phyloP scores from a whole-genome alignment of 2,113 vertebrate species.

The Atractosteus spatula region DNA sequence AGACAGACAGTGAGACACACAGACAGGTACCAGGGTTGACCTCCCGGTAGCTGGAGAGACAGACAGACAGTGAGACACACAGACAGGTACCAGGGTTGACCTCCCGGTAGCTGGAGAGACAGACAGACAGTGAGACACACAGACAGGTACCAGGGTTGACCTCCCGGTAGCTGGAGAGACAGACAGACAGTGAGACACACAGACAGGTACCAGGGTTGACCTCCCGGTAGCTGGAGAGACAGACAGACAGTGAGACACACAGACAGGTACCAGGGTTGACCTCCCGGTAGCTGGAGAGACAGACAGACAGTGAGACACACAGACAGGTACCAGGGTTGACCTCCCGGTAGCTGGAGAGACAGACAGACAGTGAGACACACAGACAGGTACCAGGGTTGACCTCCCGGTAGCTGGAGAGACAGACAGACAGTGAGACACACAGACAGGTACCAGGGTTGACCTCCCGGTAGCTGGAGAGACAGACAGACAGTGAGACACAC shows the following conservation, averaged over 20 bases:
- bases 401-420: slow-evolving; percentile 77
- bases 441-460: slow-evolving; percentile 81
- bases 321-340: slow-evolving; percentile 81
- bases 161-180: slow-evolving; percentile 77
- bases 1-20: background rate
- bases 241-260: background rate
- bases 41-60: slow-evolving; percentile 77
- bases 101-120: slow-evolving; percentile 77
- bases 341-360: slow-evolving; percentile 77
- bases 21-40: slow-evolving; percentile 81
- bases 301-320: background rate
- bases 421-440: background rate
- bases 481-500: background rate
- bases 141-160: slow-evolving; percentile 81
- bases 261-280: slow-evolving; percentile 81
- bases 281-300: slow-evolving; percentile 77
- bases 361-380: background rate
- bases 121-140: background rate
- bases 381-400: slow-evolving; percentile 81
- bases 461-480: slow-evolving; percentile 71
- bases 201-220: slow-evolving; percentile 81
- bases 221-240: slow-evolving; percentile 71
- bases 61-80: background rate
- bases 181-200: background rate
- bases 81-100: slow-evolving; percentile 81